A percentile compares a stretch with the other conserved stretches of the same genome.
phyloP scores from a whole-genome alignment of 2,113 vertebrate genomes.

The Illadopsis cleaveri region DNA sequence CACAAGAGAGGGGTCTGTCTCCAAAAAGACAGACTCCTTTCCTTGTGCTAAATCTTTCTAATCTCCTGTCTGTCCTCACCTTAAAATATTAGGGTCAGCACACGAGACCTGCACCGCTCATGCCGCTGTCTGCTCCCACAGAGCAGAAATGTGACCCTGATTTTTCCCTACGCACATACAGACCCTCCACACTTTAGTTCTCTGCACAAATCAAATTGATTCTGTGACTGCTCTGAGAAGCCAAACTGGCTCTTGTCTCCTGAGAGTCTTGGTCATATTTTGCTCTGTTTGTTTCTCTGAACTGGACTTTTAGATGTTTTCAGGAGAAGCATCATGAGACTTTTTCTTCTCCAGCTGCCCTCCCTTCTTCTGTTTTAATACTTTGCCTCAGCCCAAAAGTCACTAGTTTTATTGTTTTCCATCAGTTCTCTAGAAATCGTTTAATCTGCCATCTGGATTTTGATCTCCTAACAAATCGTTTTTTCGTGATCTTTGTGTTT shows the following conservation, averaged over 20 bases:
- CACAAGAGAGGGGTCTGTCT: neutral
- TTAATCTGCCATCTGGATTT: neutral
- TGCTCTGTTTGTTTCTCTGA: neutral
- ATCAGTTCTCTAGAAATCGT: neutral
- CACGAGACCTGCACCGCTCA: neutral
- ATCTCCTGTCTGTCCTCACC: neutral
- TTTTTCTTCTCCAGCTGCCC: neutral
- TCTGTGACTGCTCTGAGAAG: neutral
- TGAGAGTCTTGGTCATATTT: neutral
- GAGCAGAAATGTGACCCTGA: neutral
- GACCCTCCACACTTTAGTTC: neutral
- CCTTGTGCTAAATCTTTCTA: neutral
- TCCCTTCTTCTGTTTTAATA: neutral
- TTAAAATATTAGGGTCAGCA: neutral
- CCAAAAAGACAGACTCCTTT: neutral
- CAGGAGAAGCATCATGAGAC: neutral
- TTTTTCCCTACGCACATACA: neutral
- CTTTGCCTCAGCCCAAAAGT: neutral
- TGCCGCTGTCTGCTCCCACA: fast-evolving
- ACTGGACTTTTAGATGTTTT: neutral
- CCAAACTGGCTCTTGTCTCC: neutral
- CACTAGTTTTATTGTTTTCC: neutral
- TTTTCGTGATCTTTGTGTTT: neutral
- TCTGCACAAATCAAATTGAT: neutral
- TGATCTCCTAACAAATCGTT: neutral